Evolutionary conservation across 2,113 vertebrate genomes (phyloP).

Genomic region (Heliornis fulica): DNA sequence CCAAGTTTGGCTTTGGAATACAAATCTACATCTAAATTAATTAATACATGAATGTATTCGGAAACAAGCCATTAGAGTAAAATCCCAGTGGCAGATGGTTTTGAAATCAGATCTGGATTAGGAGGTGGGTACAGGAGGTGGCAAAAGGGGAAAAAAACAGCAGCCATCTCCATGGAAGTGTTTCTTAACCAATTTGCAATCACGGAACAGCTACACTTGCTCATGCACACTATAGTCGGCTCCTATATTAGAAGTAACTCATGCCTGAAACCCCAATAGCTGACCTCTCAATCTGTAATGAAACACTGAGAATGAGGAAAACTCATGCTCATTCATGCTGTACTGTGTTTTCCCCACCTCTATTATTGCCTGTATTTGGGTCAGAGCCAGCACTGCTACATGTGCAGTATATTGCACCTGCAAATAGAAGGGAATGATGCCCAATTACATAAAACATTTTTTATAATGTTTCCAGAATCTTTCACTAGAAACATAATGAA

Average conservation of each 20-base stretch:
- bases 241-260: not conserved
- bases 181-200: not conserved
- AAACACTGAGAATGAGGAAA: not conserved
- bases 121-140: not conserved
- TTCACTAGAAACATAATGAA: not conserved
- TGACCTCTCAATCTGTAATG: not conserved
- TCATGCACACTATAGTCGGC: not conserved
- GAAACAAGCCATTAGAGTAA: not conserved
- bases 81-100: not conserved
- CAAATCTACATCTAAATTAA: not conserved
- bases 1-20: not conserved
- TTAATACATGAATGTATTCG: not conserved
- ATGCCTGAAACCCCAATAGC: not conserved
- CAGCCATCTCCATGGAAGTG: not conserved
- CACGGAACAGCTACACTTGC: not conserved
- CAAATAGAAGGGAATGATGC: not conserved
- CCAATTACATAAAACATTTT: not conserved
- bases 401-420: not conserved
- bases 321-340: not conserved
- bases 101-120: not conserved
- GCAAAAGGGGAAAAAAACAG: not conserved
- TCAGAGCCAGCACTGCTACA: not conserved
- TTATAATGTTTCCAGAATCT: not conserved
- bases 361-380: not conserved
- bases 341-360: not conserved